These are phyloP conservation scores for Parnassius orleans DNA, from an alignment of 2,888 invertebrate species.

Conservation along the genomic window DNA sequence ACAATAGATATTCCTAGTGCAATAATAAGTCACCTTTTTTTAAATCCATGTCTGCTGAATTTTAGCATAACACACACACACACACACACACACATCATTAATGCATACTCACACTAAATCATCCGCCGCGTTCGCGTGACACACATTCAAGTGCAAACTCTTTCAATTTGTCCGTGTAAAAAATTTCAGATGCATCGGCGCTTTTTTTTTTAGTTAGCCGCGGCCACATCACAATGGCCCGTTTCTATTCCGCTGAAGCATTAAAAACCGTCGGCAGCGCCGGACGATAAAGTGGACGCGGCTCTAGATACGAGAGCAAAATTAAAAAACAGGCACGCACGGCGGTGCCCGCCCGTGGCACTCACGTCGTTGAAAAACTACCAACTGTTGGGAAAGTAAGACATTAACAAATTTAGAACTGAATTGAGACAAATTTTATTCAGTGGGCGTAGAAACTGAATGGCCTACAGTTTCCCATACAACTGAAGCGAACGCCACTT, in stretches of 20 bases:
- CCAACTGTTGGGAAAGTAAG: background rate
- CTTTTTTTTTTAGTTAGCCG: conserved; percentile 3
- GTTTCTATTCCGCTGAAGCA: conserved; percentile 6
- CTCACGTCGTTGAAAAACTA: background rate
- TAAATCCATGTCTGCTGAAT: no score
- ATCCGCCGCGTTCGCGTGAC: conserved; percentile 2
- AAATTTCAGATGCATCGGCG: conserved; percentile 3
- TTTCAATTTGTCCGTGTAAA: background rate
- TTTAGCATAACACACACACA: no score
- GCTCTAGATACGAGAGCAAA: background rate
- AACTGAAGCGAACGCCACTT: no score
- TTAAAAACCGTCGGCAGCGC: conserved; percentile 10
- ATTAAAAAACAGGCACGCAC: conserved; percentile 8
- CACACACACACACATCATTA: no score
- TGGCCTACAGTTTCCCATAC: no score
- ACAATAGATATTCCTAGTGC: no score
- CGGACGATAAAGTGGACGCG: conserved; percentile 5
- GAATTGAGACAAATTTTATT: background rate
- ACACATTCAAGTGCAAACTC: conserved; percentile 7
- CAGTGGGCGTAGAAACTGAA: no score
- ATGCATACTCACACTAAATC: no score
- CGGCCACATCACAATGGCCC: conserved; percentile 10
- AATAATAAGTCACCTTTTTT: no score
- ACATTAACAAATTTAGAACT: background rate
- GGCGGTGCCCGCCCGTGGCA: background rate